phyloP scores from a whole-genome alignment of 2,888 invertebrate genomes.

The Merodon equestris region DNA sequence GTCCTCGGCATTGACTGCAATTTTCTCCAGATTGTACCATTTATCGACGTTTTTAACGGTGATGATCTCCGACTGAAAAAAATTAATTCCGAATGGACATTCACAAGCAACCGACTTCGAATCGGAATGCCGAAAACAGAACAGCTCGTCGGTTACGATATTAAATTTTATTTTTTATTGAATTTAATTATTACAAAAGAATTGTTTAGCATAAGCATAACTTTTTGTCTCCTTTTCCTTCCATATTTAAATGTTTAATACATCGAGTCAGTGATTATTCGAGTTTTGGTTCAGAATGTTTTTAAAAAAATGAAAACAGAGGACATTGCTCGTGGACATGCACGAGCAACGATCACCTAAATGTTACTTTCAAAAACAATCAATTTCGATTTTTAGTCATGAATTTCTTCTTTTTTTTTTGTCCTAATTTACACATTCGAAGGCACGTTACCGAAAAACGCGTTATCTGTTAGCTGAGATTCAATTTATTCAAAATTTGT shows the following conservation, averaged over 20 bases:
- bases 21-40: too few species aligned
- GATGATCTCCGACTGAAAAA: too few species aligned
- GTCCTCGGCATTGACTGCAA: too few species aligned
- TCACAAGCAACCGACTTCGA: too few species aligned
- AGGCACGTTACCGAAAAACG: conserved; percentile 49
- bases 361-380: not conserved
- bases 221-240: not conserved
- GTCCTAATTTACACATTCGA: conserved; percentile 9
- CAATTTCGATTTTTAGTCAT: not conserved
- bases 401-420: too few species aligned
- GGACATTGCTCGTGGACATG: too few species aligned
- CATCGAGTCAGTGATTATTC: too few species aligned
- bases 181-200: conserved; percentile 45
- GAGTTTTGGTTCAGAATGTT: too few species aligned
- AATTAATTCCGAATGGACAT: too few species aligned
- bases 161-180: conserved; percentile 50
- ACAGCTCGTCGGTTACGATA: conserved; percentile 36
- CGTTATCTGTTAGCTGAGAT: conserved; percentile 24
- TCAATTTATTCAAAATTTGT: conserved; percentile 12
- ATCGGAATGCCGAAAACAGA: not conserved
- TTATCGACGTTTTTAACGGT: too few species aligned
- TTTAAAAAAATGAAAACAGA: too few species aligned
- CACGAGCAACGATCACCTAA: conserved; percentile 15
- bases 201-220: conserved; percentile 21
- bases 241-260: too few species aligned